Conservation (phyloP, 1,140 invertebrate species). For the Calephelis virginiensis region DNA sequence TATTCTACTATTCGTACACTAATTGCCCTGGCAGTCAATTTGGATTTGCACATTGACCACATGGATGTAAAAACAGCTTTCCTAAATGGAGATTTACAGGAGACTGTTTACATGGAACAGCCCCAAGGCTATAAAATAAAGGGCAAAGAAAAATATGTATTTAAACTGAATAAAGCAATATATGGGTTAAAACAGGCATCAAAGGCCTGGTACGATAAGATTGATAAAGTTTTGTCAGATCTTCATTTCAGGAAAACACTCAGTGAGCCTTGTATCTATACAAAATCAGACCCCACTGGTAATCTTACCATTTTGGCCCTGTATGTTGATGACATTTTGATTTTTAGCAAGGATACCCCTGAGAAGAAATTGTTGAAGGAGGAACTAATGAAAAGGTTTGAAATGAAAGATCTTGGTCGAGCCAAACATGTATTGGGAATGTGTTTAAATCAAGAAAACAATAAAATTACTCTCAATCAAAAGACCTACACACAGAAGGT, state of each 20-base stretch:
- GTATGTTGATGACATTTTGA: background rate
- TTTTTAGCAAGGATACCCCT: background rate
- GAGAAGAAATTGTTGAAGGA: background rate
- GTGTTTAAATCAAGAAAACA: background rate
- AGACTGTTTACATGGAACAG: background rate
- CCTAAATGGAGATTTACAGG: background rate
- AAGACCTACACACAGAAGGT: conserved; percentile 1
- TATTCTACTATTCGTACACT: background rate
- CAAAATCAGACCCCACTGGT: background rate
- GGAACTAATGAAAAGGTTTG: background rate
- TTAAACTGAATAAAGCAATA: background rate
- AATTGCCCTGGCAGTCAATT: background rate
- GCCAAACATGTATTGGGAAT: background rate
- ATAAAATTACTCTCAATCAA: conserved; percentile 1
- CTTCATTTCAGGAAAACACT: background rate
- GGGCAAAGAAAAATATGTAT: background rate
- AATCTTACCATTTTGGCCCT: background rate
- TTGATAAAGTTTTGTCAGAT: background rate
- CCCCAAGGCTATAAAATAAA: conserved; percentile 2
- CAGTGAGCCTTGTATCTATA: background rate
- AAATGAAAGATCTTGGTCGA: background rate
- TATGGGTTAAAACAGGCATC: background rate
- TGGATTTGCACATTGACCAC: background rate
- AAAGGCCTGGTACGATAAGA: background rate
- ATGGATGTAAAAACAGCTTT: background rate